These are phyloP conservation scores for Hyalella azteca DNA, from an alignment of 2,888 invertebrate genomes.

Conservation along the genomic window DNA sequence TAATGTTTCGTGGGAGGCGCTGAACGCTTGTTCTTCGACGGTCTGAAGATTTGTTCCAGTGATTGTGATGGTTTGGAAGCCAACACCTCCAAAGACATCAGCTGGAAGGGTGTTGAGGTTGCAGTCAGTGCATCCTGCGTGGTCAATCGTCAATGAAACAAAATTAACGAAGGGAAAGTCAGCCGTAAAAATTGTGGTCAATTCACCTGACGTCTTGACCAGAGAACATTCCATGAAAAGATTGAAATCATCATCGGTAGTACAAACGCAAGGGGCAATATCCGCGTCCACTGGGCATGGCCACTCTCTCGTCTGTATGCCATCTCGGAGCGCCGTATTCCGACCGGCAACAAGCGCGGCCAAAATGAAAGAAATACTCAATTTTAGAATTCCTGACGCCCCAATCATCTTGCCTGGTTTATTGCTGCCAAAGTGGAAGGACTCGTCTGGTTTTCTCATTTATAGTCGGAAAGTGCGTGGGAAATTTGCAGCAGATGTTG, in stretches of 20 bases:
- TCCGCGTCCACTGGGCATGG: neutral
- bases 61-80: neutral
- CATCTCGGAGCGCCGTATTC: neutral
- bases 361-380: neutral
- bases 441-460: too few species aligned
- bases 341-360: neutral
- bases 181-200: neutral
- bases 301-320: neutral
- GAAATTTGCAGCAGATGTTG: too few species aligned
- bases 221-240: neutral
- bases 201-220: neutral
- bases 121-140: neutral
- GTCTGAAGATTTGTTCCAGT: neutral
- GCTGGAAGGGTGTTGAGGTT: neutral
- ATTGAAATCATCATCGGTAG: neutral
- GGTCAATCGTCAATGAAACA: neutral
- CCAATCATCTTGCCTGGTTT: neutral
- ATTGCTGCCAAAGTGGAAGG: too few species aligned
- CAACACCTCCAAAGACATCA: neutral
- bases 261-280: slow-evolving; percentile 5
- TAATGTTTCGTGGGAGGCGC: neutral
- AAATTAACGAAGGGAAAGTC: neutral
- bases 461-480: too few species aligned
- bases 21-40: neutral
- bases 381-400: neutral